phyloP scores from a whole-genome alignment of 2,888 invertebrate species.

The Sphaerophoria taeniata region DNA sequence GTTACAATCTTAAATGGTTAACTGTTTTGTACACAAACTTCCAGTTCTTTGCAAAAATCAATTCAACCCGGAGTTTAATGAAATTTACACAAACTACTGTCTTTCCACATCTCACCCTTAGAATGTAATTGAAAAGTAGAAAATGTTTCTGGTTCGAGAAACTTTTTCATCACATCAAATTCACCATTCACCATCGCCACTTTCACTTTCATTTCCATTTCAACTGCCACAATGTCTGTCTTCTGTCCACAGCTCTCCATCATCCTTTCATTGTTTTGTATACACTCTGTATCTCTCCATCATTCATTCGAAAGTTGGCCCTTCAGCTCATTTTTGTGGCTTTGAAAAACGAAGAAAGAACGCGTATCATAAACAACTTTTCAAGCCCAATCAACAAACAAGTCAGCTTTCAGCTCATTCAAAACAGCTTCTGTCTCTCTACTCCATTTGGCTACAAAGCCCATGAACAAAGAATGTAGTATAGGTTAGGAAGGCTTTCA shows the following conservation, averaged over 20 bases:
- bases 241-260: background rate
- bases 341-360: background rate
- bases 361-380: constrained; percentile 15
- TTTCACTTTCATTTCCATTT: background rate
- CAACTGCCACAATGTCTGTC: background rate
- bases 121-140: too few species aligned
- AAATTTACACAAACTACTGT: too few species aligned
- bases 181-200: background rate
- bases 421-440: background rate
- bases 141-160: too few species aligned
- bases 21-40: too few species aligned
- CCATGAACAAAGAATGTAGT: background rate
- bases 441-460: background rate
- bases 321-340: background rate
- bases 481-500: background rate
- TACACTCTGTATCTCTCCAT: constrained; percentile 6
- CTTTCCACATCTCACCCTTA: too few species aligned
- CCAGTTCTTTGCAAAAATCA: too few species aligned
- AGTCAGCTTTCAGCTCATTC: background rate
- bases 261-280: constrained; percentile 5
- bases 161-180: background rate
- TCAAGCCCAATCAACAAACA: constrained; percentile 6
- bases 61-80: too few species aligned
- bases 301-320: constrained; percentile 13
- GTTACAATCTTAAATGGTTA: too few species aligned